Evolutionary conservation across 2,888 invertebrate species (phyloP).

Genomic region (Nephrotoma flavescens): DNA sequence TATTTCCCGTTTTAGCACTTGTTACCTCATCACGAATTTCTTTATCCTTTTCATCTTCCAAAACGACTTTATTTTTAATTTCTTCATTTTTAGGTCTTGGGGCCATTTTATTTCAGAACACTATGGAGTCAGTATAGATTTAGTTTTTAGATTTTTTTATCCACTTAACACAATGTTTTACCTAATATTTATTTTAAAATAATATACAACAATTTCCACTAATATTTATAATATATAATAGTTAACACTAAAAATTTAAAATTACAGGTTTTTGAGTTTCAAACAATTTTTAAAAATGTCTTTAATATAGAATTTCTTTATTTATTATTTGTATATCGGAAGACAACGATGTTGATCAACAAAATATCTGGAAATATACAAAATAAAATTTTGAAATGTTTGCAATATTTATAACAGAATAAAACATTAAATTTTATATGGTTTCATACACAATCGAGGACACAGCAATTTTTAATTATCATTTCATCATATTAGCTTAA

Average conservation of each 20-base stretch:
- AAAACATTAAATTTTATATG: not conserved
- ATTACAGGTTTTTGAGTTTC: not conserved
- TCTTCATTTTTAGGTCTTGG: not conserved
- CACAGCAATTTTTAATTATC: not conserved
- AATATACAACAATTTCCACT: not conserved
- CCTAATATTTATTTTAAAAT: not conserved
- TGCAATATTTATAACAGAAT: not conserved
- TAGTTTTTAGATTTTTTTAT: not conserved
- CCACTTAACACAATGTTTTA: not conserved
- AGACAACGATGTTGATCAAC: not conserved
- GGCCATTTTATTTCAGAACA: not conserved
- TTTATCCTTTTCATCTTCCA: conserved; percentile 1
- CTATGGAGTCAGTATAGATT: not conserved
- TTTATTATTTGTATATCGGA: not conserved
- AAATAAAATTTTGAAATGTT: not conserved
- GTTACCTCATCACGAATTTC: conserved; percentile 9
- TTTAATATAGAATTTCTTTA: not conserved
- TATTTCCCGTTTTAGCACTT: conserved; percentile 29
- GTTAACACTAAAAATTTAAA: not conserved
- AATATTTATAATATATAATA: not conserved
- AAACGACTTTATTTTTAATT: conserved; percentile 1
- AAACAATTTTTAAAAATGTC: not conserved
- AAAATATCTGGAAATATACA: not conserved
- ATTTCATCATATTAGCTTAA: not conserved
- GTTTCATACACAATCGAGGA: not conserved